Conservation (phyloP, 2,113 vertebrate genomes). For the Amblyornis subalaris region DNA sequence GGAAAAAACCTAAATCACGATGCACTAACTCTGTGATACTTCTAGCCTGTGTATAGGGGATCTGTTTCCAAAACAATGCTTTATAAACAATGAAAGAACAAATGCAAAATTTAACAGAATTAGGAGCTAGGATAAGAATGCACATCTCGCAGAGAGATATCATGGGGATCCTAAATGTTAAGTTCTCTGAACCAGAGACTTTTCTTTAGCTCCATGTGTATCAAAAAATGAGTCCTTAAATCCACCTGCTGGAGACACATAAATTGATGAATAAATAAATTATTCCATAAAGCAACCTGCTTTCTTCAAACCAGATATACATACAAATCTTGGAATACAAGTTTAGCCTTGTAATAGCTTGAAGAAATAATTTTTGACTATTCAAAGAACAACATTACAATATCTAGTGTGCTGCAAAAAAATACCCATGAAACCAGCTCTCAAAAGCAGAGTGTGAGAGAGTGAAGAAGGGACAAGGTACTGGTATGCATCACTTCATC, state of each 20-base stretch:
- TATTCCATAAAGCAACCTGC: neutral
- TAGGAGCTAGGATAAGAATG: neutral
- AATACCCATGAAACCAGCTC: neutral
- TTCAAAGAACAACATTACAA: neutral
- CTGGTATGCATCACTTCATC: neutral
- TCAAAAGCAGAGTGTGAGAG: neutral
- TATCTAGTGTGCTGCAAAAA: neutral
- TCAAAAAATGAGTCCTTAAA: neutral
- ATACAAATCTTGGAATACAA: neutral
- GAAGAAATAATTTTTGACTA: neutral
- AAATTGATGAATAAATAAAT: neutral
- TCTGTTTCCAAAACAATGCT: neutral
- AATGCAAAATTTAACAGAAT: neutral
- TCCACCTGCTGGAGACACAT: neutral
- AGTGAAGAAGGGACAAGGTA: neutral
- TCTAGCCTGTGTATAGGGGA: neutral
- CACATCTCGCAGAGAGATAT: neutral
- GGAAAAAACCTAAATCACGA: neutral
- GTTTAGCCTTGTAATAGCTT: neutral
- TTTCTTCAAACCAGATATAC: neutral
- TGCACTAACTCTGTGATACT: neutral
- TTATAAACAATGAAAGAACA: neutral
- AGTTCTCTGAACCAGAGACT: neutral
- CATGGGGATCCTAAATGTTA: neutral
- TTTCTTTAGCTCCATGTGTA: neutral